These are phyloP conservation scores for Rhagonycha lutea DNA, from an alignment of 2,888 invertebrate genomes.

Conservation along the genomic window DNA sequence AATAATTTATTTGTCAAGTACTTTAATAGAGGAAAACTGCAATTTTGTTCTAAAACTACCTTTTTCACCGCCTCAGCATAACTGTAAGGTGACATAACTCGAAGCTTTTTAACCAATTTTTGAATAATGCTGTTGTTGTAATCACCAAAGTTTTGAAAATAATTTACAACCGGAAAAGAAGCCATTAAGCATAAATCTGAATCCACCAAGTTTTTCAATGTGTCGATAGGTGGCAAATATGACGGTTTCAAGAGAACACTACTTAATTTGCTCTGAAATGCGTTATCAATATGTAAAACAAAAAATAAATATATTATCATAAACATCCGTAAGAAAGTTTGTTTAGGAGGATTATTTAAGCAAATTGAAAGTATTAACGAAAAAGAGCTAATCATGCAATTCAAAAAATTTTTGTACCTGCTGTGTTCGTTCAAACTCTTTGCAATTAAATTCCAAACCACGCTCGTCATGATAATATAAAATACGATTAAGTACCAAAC, in stretches of 20 bases:
- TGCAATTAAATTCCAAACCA: neutral
- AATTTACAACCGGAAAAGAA: neutral
- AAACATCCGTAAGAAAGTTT: neutral
- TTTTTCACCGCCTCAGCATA: neutral
- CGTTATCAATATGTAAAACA: neutral
- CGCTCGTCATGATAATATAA: neutral
- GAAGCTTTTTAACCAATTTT: neutral
- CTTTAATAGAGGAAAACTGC: too few relatives aligned
- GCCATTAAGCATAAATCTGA: neutral
- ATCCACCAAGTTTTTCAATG: neutral
- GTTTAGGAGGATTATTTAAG: neutral
- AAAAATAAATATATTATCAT: neutral
- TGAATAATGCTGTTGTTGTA: neutral
- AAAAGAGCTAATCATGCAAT: neutral
- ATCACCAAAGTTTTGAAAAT: neutral
- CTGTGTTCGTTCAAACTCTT: neutral
- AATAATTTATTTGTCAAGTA: neutral
- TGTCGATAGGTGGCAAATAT: neutral
- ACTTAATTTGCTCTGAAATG: neutral
- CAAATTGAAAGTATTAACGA: neutral
- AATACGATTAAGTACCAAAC: neutral
- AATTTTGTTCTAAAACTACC: neutral
- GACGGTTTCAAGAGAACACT: neutral
- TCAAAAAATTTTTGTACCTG: neutral
- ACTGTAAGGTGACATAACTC: neutral